A percentile compares a stretch with the other conserved stretches of the same genome.
phyloP scores from a whole-genome alignment of 2,113 vertebrate species.

The Coreoperca whiteheadi region DNA sequence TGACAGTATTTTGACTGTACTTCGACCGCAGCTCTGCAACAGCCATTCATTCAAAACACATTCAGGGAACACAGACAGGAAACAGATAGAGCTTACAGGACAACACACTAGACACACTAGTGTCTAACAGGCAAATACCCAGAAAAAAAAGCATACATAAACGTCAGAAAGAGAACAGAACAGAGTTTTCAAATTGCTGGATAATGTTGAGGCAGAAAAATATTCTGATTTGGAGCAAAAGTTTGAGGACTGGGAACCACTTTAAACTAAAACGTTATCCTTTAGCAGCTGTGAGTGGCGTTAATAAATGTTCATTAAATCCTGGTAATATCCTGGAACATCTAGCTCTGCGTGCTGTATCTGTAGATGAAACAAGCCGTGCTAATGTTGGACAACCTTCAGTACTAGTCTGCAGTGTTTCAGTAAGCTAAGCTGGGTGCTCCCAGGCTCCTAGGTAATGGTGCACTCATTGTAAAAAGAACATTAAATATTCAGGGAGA shows the following conservation, averaged over 20 bases:
- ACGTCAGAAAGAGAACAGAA: slow-evolving; percentile 18
- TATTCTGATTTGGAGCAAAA: slow-evolving; percentile 34
- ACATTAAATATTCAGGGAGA: slow-evolving; percentile 83
- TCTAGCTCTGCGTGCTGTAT: slow-evolving; percentile 9
- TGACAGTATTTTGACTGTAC: slow-evolving; percentile 71
- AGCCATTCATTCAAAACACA: slow-evolving; percentile 73
- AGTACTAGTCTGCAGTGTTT: slow-evolving; percentile 64
- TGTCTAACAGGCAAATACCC: slow-evolving; percentile 48
- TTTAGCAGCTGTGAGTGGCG: slow-evolving; percentile 7
- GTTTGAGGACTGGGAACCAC: slow-evolving; percentile 21
- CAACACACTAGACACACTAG: slow-evolving; percentile 49
- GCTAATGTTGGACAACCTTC: slow-evolving; percentile 58
- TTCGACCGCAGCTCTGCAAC: slow-evolving; percentile 59
- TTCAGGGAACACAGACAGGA: slow-evolving; percentile 55
- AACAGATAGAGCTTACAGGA: slow-evolving; percentile 58
- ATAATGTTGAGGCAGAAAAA: slow-evolving; percentile 14
- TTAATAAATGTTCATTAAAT: slow-evolving; percentile 54
- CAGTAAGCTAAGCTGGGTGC: slow-evolving; percentile 63
- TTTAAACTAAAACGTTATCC: slow-evolving; percentile 20
- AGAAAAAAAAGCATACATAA: slow-evolving; percentile 41
- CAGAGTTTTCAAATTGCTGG: slow-evolving; percentile 13
- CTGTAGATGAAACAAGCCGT: slow-evolving; percentile 28
- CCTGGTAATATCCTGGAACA: slow-evolving; percentile 33
- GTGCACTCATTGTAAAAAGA: slow-evolving; percentile 82
- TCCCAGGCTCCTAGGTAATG: slow-evolving; percentile 75